Percentiles rank a stretch among this genome's conserved stretches.
Evolutionary conservation across 2,888 invertebrate genomes (phyloP).

Genomic region (Sesamia inferens): DNA sequence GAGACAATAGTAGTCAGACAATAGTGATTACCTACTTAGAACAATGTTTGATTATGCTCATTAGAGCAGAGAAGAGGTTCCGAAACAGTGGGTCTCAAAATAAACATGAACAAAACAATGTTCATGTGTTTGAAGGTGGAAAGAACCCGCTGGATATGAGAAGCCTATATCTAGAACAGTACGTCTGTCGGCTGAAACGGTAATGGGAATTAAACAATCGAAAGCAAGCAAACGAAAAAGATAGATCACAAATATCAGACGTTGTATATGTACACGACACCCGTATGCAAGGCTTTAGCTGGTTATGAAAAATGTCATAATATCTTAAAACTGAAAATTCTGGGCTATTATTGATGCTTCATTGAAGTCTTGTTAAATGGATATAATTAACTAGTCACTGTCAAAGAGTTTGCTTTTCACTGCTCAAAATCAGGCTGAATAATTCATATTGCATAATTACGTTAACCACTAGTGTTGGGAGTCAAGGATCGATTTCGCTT

Average conservation of each 20-base stretch:
- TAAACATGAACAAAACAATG: neutral
- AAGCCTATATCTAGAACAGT: neutral
- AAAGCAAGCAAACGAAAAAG: neutral
- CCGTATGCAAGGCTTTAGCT: neutral
- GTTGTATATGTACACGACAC: neutral
- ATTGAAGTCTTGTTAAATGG: slow-evolving; percentile 15
- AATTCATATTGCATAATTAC: slow-evolving; percentile 39
- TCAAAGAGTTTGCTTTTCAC: slow-evolving; percentile 51
- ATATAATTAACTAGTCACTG: slow-evolving; percentile 34
- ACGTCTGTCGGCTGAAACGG: neutral
- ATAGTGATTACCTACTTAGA: neutral
- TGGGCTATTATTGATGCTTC: neutral
- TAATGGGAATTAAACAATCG: neutral
- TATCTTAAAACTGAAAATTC: neutral
- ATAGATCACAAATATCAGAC: neutral
- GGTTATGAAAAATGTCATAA: neutral
- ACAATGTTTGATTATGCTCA: neutral
- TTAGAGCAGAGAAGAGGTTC: neutral
- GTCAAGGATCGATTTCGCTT: slow-evolving; percentile 36
- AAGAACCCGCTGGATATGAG: neutral
- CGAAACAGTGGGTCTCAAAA: neutral
- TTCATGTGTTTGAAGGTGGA: neutral
- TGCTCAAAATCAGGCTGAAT: slow-evolving; percentile 52
- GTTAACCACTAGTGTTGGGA: slow-evolving; percentile 11
- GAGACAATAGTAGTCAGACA: neutral